A percentile compares a stretch with the other conserved stretches of the same genome.
phyloP scores from a whole-genome alignment of 1,140 invertebrate genomes.

The Dendroctonus ponderosae region DNA sequence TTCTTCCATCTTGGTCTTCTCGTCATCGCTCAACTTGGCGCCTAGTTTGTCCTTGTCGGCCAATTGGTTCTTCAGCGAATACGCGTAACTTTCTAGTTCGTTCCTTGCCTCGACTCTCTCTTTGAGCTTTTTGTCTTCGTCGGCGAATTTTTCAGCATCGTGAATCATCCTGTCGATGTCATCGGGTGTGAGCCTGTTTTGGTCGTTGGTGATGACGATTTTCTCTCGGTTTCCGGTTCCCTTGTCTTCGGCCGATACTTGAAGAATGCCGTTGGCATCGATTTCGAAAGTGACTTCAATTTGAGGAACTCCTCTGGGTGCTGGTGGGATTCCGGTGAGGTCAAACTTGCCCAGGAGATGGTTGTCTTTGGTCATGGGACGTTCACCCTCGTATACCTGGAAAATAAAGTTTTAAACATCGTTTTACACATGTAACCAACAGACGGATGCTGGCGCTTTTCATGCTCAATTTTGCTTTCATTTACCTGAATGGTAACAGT shows the following conservation, averaged over 20 bases:
- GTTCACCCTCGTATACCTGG: constrained; percentile 90
- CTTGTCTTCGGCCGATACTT: constrained; percentile 96
- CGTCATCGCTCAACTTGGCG: constrained; percentile 83
- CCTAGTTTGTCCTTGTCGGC: constrained; percentile 98
- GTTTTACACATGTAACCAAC: constrained; percentile 2
- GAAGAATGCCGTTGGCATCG: constrained; percentile 93
- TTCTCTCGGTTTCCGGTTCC: constrained; percentile 98
- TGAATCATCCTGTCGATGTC: constrained; percentile 99
- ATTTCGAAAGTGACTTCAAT: constrained; percentile 99
- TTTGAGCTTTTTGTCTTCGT: constrained; percentile 97
- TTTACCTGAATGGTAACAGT: constrained; percentile 91
- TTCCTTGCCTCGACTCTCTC: constrained; percentile 94
- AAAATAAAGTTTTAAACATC: neutral
- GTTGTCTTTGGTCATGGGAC: constrained; percentile 99
- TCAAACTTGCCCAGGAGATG: constrained; percentile 96
- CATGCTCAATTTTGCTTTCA: neutral
- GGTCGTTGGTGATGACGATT: constrained; percentile 98
- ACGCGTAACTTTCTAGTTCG: constrained; percentile 91
- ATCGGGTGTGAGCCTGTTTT: constrained; percentile 94
- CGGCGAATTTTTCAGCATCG: constrained; percentile 97
- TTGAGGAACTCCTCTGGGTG: constrained; percentile 96
- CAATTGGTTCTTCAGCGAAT: constrained; percentile 97
- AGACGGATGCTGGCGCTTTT: neutral
- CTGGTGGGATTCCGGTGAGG: constrained; percentile 95
- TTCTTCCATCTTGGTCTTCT: constrained; percentile 94